Evolutionary conservation across 2,113 vertebrate species (phyloP), one percentile per base, ranked within the genome.

Genomic region (Onychostoma macrolepis): DNA sequence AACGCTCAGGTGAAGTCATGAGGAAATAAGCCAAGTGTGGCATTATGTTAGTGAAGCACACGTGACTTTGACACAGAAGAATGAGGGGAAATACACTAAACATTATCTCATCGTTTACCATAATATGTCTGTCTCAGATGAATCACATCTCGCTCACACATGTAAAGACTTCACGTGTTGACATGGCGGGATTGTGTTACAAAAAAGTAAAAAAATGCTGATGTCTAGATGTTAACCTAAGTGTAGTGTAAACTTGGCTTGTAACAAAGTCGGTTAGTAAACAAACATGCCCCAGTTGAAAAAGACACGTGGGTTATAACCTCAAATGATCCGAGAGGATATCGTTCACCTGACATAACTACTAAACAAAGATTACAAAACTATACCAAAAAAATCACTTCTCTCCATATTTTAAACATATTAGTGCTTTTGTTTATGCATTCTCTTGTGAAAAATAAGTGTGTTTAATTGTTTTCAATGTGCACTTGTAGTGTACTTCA

Each of bases 11-110:
- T 58, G 71, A 83, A 80, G 58, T 69, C 80, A 85, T 76, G 82
- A 87, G 77, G 82, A 89, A 89, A 87, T 33, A 80, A 63, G 41
- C 50, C 30, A 24, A 86, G 72, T 61, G 80, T 67, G 69, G 38
- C 84, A 72, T 67, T 85, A 48, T 33, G 74, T 48, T 63, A 63
- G 30, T 33, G 63, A 58, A 65, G 3, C 43, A 80, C 85, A 84
- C 48, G 81, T 89, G 85, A 89, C 67, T 81, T 45, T 1, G 7
- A 45, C n/a, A 45, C 10, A 71, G 48, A 71, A 80, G 15, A 36
- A 41, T 41, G 15, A 58, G 13, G 33, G 65, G n/a, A 75, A 79
- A 75, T 56, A 45, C 43, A 87, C 12, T 56, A 50, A 80, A 80
- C n/a, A 65, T 86, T 61, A 72, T 67, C 86, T 65, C 56, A 48